phyloP scores from a whole-genome alignment of 2,113 vertebrate species.

The Pan paniscus region DNA sequence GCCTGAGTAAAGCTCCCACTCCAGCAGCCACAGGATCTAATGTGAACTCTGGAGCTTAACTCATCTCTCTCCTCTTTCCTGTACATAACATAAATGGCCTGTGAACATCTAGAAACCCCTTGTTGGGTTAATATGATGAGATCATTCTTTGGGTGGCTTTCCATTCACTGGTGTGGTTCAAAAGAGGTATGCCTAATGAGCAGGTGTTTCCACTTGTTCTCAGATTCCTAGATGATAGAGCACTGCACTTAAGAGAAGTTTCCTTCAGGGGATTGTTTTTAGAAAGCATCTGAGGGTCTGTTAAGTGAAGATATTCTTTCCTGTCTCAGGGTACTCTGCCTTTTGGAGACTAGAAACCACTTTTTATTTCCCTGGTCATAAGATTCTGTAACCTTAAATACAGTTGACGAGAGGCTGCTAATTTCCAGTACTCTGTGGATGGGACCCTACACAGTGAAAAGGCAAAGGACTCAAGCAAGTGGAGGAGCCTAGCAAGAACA shows the following conservation, averaged over 20 bases:
- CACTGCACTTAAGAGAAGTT: neutral
- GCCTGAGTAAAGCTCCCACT: neutral
- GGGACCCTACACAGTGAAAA: neutral
- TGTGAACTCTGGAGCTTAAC: neutral
- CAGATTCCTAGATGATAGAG: neutral
- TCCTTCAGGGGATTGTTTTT: neutral
- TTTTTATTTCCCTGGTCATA: slow-evolving; percentile 11
- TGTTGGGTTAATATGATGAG: neutral
- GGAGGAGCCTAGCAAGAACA: neutral
- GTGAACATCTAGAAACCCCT: neutral
- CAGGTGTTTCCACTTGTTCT: neutral
- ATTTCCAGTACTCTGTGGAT: neutral
- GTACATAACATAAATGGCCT: neutral
- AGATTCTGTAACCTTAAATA: neutral
- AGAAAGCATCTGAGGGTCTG: neutral
- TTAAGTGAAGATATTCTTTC: neutral
- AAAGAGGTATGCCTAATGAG: neutral
- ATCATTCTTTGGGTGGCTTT: slow-evolving; percentile 1
- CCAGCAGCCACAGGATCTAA: neutral
- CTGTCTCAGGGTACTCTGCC: neutral
- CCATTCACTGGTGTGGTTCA: neutral
- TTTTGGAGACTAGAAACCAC: neutral
- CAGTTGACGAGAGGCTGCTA: neutral
- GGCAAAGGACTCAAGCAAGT: neutral
- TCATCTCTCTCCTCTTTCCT: neutral